Conservation (phyloP, 1,140 invertebrate species). For the Contarinia nasturtii region DNA sequence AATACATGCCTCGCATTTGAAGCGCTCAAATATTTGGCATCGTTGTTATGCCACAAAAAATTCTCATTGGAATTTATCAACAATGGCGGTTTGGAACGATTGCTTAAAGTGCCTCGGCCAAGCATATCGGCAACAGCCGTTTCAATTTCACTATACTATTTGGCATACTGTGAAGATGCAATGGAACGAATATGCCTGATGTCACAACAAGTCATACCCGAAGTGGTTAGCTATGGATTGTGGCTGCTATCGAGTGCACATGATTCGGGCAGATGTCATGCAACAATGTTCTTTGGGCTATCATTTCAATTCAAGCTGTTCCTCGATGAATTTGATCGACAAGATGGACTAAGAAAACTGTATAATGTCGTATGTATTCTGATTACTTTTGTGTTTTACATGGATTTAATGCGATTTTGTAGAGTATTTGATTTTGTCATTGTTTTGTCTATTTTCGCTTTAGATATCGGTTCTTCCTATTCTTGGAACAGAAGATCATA, state of each 20-base stretch:
- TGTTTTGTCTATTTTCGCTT: slow-evolving; percentile 7
- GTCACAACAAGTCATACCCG: slow-evolving; percentile 53
- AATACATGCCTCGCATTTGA: slow-evolving; percentile 89
- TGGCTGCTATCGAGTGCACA: slow-evolving; percentile 93
- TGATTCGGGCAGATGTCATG: slow-evolving; percentile 86
- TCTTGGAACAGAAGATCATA: slow-evolving; percentile 46
- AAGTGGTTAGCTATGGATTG: slow-evolving; percentile 71
- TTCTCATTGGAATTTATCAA: slow-evolving; percentile 90
- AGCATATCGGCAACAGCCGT: slow-evolving; percentile 86
- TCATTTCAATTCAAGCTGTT: slow-evolving; percentile 84
- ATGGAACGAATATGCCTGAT: slow-evolving; percentile 87
- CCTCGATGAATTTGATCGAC: slow-evolving; percentile 78
- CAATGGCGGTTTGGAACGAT: slow-evolving; percentile 59
- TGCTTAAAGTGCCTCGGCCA: slow-evolving; percentile 75
- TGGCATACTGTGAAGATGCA: slow-evolving; percentile 92
- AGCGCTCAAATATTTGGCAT: slow-evolving; percentile 80
- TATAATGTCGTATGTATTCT: slow-evolving; percentile 64
- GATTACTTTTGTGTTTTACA: neutral
- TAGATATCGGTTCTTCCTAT: slow-evolving; percentile 71
- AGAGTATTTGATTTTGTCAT: neutral
- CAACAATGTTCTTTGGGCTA: slow-evolving; percentile 92
- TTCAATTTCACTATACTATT: slow-evolving; percentile 87
- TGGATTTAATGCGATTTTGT: no score
- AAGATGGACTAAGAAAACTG: slow-evolving; percentile 80
- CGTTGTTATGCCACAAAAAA: slow-evolving; percentile 90